These are phyloP conservation scores for Tetrax tetrax DNA, from an alignment of 2,113 vertebrate species.

Conservation along the genomic window DNA sequence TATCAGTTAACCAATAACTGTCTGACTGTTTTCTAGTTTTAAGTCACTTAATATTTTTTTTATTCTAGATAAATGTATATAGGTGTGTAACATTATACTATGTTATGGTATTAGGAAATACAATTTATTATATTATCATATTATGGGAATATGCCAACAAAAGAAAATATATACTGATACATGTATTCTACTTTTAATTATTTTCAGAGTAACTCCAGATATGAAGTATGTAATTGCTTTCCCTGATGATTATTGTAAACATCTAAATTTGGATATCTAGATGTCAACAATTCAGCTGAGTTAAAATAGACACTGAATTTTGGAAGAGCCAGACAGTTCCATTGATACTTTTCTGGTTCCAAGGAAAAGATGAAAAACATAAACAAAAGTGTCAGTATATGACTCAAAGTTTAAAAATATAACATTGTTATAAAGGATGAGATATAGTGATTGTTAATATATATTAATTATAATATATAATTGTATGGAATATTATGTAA, in stretches of 20 bases:
- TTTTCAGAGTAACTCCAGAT: neutral
- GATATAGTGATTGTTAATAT: neutral
- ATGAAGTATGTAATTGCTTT: neutral
- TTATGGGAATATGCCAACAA: neutral
- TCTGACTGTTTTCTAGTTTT: neutral
- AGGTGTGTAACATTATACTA: neutral
- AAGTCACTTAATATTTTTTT: neutral
- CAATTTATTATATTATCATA: neutral
- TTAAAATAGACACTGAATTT: neutral
- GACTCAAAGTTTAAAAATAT: neutral
- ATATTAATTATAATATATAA: neutral
- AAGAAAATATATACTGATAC: neutral
- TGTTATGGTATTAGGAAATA: neutral
- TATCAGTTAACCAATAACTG: neutral
- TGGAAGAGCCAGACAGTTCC: neutral
- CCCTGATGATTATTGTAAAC: neutral
- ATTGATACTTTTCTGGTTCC: neutral
- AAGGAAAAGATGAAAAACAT: neutral
- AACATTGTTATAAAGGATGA: neutral
- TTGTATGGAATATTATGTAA: neutral
- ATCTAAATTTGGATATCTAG: neutral
- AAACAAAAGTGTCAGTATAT: neutral
- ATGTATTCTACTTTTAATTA: neutral
- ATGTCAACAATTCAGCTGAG: neutral
- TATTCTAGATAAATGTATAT: neutral